phyloP scores from a whole-genome alignment of 2,797 vertebrate genomes.

The Spinibarbus caldwelli region DNA sequence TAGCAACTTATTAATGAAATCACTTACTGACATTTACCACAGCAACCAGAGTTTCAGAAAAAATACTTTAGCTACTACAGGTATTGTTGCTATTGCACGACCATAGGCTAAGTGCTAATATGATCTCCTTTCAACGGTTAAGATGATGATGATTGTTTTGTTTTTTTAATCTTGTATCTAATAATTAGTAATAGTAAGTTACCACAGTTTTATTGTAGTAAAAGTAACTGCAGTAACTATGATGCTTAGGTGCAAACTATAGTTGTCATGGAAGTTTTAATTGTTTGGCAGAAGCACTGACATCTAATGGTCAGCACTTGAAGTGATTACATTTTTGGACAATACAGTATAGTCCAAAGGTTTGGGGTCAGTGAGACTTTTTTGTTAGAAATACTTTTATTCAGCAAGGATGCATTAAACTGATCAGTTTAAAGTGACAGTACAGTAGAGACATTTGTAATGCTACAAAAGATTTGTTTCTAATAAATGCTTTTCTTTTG shows the following conservation, averaged over 20 bases:
- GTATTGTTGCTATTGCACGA: background rate
- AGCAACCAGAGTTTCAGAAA: background rate
- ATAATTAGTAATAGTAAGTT: background rate
- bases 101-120: background rate
- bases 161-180: background rate
- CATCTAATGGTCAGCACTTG: conserved; percentile 11
- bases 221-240: background rate
- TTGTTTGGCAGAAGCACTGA: conserved; percentile 3
- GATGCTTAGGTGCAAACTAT: background rate
- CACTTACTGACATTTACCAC: background rate
- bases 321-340: background rate
- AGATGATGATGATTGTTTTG: background rate
- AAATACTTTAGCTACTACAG: background rate
- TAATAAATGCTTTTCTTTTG: background rate
- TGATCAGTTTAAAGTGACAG: background rate
- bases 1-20: background rate
- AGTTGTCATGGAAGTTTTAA: background rate
- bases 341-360: background rate
- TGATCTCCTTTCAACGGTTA: background rate
- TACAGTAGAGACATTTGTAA: too few species aligned
- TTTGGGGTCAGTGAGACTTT: background rate
- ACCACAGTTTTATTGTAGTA: background rate
- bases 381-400: background rate
- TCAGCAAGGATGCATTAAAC: background rate
- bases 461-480: background rate